Conservation (phyloP, 64 coral and sea anemone genomes). For the Dendronephthya gigantea region DNA sequence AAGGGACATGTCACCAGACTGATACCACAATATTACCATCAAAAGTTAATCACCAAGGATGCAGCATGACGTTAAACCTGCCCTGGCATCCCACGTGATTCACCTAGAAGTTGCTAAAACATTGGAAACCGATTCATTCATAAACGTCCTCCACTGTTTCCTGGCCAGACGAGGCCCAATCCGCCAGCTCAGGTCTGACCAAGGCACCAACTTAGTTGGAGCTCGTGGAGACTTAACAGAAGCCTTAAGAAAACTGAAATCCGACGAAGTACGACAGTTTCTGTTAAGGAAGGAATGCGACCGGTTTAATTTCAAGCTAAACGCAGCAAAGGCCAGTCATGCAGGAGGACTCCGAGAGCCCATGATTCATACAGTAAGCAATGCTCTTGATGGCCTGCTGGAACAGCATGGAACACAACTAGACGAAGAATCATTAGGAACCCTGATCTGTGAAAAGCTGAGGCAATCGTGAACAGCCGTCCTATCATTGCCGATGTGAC, state of each 20-base stretch:
- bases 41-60: background rate
- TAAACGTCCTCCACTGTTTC: background rate
- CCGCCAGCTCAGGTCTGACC: background rate
- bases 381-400: background rate
- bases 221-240: background rate
- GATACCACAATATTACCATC: background rate
- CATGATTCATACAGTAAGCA: background rate
- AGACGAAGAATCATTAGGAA: background rate
- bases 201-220: conserved; percentile 3
- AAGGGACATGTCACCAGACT: background rate
- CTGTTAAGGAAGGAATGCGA: conserved; percentile 1
- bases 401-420: background rate
- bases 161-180: background rate
- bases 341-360: background rate
- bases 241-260: background rate
- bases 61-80: background rate
- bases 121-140: background rate
- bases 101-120: background rate
- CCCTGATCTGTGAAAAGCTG: background rate
- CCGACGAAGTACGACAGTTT: background rate
- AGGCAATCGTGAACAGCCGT: conserved; percentile 1
- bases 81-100: background rate
- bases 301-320: background rate
- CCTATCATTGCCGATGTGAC: background rate
- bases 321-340: background rate